These are phyloP conservation scores for Oopsacas minuta DNA, from an alignment of 37 sponge, comb jelly and placozoan genomes.

Conservation along the genomic window DNA sequence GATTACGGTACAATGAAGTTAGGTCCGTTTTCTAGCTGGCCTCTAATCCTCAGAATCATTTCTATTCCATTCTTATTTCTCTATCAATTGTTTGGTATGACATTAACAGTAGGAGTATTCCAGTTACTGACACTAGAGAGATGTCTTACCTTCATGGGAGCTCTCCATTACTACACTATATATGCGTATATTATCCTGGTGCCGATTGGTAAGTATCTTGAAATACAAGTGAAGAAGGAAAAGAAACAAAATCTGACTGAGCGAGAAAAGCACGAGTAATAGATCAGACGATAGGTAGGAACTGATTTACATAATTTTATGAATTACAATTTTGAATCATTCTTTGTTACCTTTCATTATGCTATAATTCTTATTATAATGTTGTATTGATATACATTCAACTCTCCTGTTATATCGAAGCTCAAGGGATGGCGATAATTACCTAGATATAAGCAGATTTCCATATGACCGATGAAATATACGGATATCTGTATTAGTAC, in stretches of 20 bases:
- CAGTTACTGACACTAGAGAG: background rate
- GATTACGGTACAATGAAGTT: background rate
- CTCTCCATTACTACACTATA: background rate
- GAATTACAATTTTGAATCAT: no score
- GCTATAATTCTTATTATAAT: no score
- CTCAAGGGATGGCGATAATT: no score
- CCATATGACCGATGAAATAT: background rate
- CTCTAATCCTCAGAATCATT: background rate
- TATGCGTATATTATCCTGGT: background rate
- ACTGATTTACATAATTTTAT: no score
- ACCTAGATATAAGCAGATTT: background rate
- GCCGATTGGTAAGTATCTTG: background rate
- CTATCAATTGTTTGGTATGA: background rate
- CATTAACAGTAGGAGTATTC: background rate
- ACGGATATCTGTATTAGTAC: no score
- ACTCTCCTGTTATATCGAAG: no score
- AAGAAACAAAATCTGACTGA: background rate
- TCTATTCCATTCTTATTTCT: background rate
- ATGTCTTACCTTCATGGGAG: background rate
- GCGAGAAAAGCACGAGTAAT: background rate
- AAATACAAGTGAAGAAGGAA: slow-evolving; percentile 6
- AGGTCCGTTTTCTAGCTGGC: background rate
- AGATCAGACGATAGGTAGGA: no score
- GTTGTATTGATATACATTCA: no score
- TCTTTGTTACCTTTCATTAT: no score